Percentiles rank a stretch among this genome's conserved stretches.
These are phyloP conservation scores for Leptopilina syphax DNA, from an alignment of 2,888 invertebrate species.

Conservation along the genomic window DNA sequence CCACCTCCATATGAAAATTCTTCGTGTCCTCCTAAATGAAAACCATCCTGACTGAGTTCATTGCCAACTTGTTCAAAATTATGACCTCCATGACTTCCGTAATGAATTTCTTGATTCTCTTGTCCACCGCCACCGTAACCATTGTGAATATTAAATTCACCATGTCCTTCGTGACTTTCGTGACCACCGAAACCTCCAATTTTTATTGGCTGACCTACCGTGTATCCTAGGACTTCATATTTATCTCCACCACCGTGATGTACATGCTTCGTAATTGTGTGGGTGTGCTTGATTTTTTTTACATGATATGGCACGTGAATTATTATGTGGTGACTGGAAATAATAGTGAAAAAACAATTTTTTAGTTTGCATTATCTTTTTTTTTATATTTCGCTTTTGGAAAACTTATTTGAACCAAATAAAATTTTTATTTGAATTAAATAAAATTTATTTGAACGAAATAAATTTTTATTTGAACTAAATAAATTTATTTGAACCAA, in stretches of 20 bases:
- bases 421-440: too few relatives aligned
- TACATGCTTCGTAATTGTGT: constrained; percentile 83
- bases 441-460: too few relatives aligned
- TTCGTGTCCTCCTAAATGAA: background rate
- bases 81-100: background rate
- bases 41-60: background rate
- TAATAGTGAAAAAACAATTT: background rate
- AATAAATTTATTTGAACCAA: too few relatives aligned
- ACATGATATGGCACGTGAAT: constrained; percentile 89
- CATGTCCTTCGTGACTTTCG: constrained; percentile 54
- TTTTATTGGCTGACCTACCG: constrained; percentile 80
- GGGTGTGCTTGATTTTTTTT: constrained; percentile 86
- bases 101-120: background rate
- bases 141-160: constrained; percentile 55
- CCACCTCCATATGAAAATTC: background rate
- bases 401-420: too few relatives aligned
- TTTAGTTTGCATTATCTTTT: background rate
- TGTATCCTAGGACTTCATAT: constrained; percentile 84
- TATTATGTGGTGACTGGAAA: constrained; percentile 81
- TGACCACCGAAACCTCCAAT: constrained; percentile 67
- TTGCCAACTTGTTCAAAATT: background rate
- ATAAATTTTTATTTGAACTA: too few relatives aligned
- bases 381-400: too few relatives aligned
- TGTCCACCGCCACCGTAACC: constrained; percentile 48
- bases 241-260: constrained; percentile 81